Percentiles rank a stretch among this genome's conserved stretches.
Conservation (phyloP, 2,113 vertebrate species). For the Archocentrus centrarchus region DNA sequence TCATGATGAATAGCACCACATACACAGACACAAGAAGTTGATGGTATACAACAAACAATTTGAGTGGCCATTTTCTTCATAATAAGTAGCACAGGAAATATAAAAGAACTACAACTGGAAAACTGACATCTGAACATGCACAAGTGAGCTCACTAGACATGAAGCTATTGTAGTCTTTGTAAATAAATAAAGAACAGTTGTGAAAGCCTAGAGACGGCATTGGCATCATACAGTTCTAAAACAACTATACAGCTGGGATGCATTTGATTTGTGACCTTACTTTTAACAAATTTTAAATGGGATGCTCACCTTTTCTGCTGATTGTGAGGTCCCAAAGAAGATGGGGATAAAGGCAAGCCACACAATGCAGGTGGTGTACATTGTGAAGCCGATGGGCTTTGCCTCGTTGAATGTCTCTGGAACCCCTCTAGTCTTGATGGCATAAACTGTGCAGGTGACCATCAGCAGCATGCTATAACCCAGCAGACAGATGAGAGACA, state of each 20-base stretch:
- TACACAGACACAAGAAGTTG: slow-evolving; percentile 37
- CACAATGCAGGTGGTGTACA: slow-evolving; percentile 98
- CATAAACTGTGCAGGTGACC: slow-evolving; percentile 98
- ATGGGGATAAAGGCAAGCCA: slow-evolving; percentile 99
- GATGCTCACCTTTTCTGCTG: slow-evolving; percentile 83
- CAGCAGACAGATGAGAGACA: slow-evolving; percentile 96
- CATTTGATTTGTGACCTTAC: neutral
- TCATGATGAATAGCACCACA: slow-evolving; percentile 44
- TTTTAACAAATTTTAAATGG: neutral
- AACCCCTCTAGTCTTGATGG: slow-evolving; percentile 95
- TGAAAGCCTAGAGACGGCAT: neutral
- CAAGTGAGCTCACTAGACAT: slow-evolving; percentile 16
- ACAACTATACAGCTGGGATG: neutral
- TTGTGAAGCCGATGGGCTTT: slow-evolving; percentile 98
- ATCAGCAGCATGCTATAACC: slow-evolving; percentile 98
- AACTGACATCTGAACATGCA: slow-evolving; percentile 17
- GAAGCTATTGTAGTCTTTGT: slow-evolving; percentile 9
- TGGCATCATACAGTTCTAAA: neutral
- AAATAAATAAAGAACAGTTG: neutral
- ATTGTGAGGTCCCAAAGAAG: slow-evolving; percentile 97
- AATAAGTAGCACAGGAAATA: slow-evolving; percentile 25
- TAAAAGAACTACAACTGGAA: slow-evolving; percentile 35
- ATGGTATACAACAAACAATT: slow-evolving; percentile 38
- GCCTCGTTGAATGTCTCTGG: slow-evolving; percentile 98
- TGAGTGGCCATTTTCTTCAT: slow-evolving; percentile 47